Evolutionary conservation across 2,888 invertebrate genomes (phyloP), one percentile per base, ranked within the genome.

Genomic region (Cataglyphis altisquamis): DNA sequence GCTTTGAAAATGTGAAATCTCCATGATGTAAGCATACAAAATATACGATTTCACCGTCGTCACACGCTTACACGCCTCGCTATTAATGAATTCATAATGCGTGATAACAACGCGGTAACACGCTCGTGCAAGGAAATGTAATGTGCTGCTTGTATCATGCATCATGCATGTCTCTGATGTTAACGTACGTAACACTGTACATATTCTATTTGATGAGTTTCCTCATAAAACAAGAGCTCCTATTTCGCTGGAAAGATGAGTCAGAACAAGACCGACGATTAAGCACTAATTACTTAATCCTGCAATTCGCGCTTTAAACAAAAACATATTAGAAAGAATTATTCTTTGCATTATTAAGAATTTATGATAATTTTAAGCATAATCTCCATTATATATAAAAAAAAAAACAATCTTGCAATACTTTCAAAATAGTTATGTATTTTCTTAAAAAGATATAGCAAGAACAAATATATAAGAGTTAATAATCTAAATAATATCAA

Each of bases 51-150:
- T 66, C 41, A 15, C 8, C 66, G 3, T 9, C 45, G 25, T 52
- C 78, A 21, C 55, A 29, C 29, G 81, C n/a, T 80, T 62, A 48
- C 36, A n/a, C 29, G 25, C 3, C n/a, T 48, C 12, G 48, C 78
- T 81, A 81, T 81, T 74, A 81, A 77, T 77, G 77, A 63, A 29
- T n/a, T 29, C 32, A n/a, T 32, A 63, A 77, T 81, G 39, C 78
- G n/a, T 29, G 63, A 80, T 75, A 81, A 77, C 48, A 45, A 32
- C 8, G 55, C 8, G 18, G 48, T n/a, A n/a, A 36, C n/a, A 1
- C 25, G 62, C n/a, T 63, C 74, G 64, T 39, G 39, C 55, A 25
- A 77, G 63, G 29, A 81, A 82, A 48, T 36, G 45, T 60, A 63
- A 48, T 25, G 72, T 45, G 72, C 45, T 67, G 25, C 45, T 60